Conservation (phyloP, 2,888 invertebrate species). For the Sinopyrophorus schimmeli region DNA sequence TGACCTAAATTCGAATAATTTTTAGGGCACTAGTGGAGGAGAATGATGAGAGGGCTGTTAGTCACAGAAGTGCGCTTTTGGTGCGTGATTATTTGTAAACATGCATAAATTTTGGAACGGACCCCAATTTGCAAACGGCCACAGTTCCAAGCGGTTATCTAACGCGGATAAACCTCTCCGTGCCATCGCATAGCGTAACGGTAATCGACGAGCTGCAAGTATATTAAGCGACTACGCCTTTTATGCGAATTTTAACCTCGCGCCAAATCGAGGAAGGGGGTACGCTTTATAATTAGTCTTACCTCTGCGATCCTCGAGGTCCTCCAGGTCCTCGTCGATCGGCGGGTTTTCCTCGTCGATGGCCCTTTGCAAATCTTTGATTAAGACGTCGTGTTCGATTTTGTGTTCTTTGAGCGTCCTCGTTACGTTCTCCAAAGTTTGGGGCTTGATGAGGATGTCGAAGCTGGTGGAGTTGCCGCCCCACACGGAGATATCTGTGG, state of each 20-base stretch:
- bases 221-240: too few relatives aligned
- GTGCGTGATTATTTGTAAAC: too few relatives aligned
- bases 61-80: background rate
- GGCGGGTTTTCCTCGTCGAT: conserved; percentile 81
- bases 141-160: conserved; percentile 62
- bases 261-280: too few relatives aligned
- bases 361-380: conserved; percentile 75
- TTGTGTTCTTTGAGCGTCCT: conserved; percentile 64
- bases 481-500: conserved; percentile 18
- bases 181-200: conserved; percentile 39
- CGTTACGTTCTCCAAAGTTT: conserved; percentile 66
- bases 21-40: too few relatives aligned
- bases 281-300: conserved; percentile 45
- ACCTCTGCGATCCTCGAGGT: conserved; percentile 73
- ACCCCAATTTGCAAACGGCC: conserved; percentile 67
- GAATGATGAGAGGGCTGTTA: background rate
- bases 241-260: too few relatives aligned
- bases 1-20: conserved; percentile 55
- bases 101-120: too few relatives aligned
- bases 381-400: conserved; percentile 70
- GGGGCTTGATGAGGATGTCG: conserved; percentile 73
- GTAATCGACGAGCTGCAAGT: conserved; percentile 37
- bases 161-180: conserved; percentile 52
- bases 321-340: conserved; percentile 66
- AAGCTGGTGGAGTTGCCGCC: conserved; percentile 64